phyloP scores from a whole-genome alignment of 2,797 vertebrate species.

The Octomys mimax region DNA sequence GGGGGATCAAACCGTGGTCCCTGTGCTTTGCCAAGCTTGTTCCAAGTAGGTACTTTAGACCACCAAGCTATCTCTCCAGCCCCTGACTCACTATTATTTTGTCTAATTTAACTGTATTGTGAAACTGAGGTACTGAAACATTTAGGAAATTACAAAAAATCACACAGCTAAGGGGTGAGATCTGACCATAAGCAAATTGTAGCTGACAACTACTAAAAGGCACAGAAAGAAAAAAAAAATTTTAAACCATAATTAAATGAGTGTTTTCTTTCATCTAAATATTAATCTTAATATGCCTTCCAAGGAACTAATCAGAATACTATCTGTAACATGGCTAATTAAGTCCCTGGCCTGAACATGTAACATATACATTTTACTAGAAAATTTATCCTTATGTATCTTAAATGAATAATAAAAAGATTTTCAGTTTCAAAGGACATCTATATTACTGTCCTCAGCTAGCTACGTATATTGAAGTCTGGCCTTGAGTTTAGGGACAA shows the following conservation, averaged over 20 bases:
- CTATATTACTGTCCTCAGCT: neutral
- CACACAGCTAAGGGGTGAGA: neutral
- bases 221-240: conserved; percentile 16
- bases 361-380: conserved; percentile 49
- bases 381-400: neutral
- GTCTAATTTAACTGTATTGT: neutral
- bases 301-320: conserved; percentile 57
- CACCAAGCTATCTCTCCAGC: no score
- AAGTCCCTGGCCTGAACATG: conserved; percentile 37
- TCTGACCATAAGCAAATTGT: neutral
- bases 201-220: neutral
- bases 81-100: neutral
- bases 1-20: no score
- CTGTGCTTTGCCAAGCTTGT: no score
- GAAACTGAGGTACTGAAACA: neutral
- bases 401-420: conserved; percentile 21
- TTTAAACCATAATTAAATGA: conserved; percentile 19
- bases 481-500: neutral
- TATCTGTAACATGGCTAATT: neutral
- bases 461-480: neutral
- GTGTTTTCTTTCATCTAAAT: neutral
- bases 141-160: neutral
- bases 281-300: conserved; percentile 30
- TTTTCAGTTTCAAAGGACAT: conserved; percentile 9
- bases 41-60: no score